Conservation (phyloP, 2,888 invertebrate genomes). For the Magallana nippona region DNA sequence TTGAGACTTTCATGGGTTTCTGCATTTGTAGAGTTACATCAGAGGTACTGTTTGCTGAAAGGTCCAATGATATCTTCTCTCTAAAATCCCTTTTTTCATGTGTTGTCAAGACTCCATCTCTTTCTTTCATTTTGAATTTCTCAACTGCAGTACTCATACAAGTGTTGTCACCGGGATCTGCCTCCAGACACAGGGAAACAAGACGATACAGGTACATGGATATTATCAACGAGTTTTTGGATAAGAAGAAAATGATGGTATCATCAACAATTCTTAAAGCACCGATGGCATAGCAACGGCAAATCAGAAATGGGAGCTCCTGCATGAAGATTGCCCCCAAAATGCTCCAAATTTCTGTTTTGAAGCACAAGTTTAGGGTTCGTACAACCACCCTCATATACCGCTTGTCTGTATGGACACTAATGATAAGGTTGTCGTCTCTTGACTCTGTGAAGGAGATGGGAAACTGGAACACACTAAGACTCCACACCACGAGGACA, state of each 20-base stretch:
- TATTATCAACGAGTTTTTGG: constrained; percentile 46
- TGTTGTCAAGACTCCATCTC: no score
- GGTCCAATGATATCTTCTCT: no score
- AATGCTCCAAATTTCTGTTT: constrained; percentile 47
- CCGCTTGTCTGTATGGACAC: background rate
- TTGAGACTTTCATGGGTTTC: no score
- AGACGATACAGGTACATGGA: constrained; percentile 44
- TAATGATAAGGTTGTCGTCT: background rate
- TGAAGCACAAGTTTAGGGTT: constrained; percentile 34
- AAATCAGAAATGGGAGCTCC: constrained; percentile 47
- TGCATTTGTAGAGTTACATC: no score
- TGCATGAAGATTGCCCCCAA: constrained; percentile 42
- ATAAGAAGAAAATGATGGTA: constrained; percentile 44
- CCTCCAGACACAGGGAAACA: constrained; percentile 29
- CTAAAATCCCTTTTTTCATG: no score
- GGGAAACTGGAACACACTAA: constrained; percentile 49
- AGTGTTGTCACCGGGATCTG: background rate
- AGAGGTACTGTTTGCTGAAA: no score
- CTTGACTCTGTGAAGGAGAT: constrained; percentile 44
- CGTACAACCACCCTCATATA: background rate
- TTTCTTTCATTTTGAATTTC: no score
- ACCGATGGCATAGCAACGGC: constrained; percentile 42
- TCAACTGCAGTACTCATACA: background rate
- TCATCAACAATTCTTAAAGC: constrained; percentile 30
- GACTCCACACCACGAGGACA: constrained; percentile 45